phyloP scores from a whole-genome alignment of 2,888 invertebrate species.

The Daptonema setosum region DNA sequence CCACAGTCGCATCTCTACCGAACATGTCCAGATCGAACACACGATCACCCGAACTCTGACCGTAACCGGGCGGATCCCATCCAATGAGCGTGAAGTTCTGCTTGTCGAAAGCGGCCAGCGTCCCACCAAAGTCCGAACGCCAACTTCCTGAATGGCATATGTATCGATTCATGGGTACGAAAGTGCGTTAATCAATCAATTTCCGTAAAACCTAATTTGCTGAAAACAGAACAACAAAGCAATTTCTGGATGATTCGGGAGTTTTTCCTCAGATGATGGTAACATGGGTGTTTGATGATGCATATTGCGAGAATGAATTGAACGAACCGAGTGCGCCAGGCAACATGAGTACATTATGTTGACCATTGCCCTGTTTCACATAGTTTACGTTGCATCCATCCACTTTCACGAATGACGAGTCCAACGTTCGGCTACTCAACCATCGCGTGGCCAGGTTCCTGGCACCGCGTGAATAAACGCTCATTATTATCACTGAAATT shows the following conservation, averaged over 20 bases:
- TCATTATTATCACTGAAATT: too few relatives aligned
- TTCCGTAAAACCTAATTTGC: too few relatives aligned
- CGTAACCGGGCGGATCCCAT: conserved; percentile 60
- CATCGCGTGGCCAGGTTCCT: too few relatives aligned
- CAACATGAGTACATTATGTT: conserved; percentile 43
- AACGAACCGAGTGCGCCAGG: conserved; percentile 54
- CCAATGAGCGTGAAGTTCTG: conserved; percentile 25
- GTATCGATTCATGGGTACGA: too few relatives aligned
- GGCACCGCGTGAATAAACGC: too few relatives aligned
- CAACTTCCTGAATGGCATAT: conserved; percentile 40
- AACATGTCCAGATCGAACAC: conserved; percentile 49
- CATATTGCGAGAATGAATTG: too few relatives aligned
- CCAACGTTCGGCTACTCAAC: too few relatives aligned
- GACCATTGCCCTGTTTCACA: conserved; percentile 35
- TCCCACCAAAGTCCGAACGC: conserved; percentile 58
- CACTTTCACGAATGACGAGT: not conserved
- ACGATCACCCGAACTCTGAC: conserved; percentile 52
- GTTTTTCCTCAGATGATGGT: too few relatives aligned
- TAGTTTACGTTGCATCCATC: not conserved
- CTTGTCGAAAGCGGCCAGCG: conserved; percentile 35
- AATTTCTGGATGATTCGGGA: too few relatives aligned
- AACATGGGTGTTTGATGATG: too few relatives aligned
- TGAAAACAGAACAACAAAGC: too few relatives aligned
- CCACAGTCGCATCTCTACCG: conserved; percentile 49
- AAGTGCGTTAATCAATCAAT: too few relatives aligned